A percentile compares a stretch with the other conserved stretches of the same genome.
These are phyloP conservation scores for Anhinga rufa DNA, from an alignment of 2,113 vertebrate species.

Conservation along the genomic window DNA sequence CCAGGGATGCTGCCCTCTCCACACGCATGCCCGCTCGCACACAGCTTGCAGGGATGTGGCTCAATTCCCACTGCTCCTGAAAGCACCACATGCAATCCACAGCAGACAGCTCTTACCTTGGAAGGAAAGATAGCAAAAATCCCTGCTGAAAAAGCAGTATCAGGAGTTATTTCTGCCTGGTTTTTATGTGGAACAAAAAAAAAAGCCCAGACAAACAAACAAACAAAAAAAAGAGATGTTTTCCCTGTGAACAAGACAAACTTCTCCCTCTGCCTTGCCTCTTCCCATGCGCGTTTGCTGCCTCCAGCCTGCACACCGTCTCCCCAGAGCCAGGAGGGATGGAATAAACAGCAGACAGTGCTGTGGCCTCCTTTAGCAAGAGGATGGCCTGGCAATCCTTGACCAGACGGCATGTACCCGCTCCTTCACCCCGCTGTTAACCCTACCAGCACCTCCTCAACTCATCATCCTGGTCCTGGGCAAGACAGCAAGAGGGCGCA, in stretches of 20 bases:
- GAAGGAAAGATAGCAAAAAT: not conserved
- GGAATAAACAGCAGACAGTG: not conserved
- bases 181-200: not conserved
- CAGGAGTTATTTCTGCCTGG: not conserved
- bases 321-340: not conserved
- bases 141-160: not conserved
- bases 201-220: no score
- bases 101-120: not conserved
- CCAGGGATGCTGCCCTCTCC: not conserved
- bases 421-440: not conserved
- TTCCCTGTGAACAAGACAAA: not conserved
- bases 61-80: not conserved
- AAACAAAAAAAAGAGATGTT: not conserved
- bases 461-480: not conserved
- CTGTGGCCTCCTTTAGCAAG: not conserved
- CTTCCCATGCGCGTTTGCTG: not conserved
- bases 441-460: not conserved
- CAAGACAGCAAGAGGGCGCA: not conserved
- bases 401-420: not conserved
- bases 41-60: not conserved
- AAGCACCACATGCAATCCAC: not conserved
- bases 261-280: conserved; percentile 4
- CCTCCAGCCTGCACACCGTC: not conserved
- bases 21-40: fast-evolving
- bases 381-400: not conserved